Base-by-base conservation (phyloP, 2,113 vertebrate genomes). In the Anolis carolinensis region DNA sequence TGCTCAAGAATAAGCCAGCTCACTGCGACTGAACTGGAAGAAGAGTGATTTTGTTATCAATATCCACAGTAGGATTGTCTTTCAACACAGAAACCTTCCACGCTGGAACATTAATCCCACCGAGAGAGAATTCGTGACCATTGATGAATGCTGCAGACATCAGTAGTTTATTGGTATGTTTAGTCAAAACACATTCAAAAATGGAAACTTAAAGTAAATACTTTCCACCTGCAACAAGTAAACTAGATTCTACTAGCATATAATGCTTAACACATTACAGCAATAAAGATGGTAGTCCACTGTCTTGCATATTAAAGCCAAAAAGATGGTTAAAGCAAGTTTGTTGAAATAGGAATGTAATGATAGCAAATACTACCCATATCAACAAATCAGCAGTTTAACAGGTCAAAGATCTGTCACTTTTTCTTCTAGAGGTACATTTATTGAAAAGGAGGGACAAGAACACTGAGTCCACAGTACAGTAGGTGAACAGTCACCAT, bases 81-180 rank as follows among this genome's bases (percentile, higher is more conserved):
- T 62, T 65, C 23, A 27, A 34, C 10, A n/a, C 18, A 77, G 70
- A 50, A 63, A 80, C 72, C 39, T 48, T 34, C 20, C 55, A 81
- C n/a, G 27, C 50, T 55, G 23, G 20, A 79, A 90, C 67, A 89
- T 93, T 92, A 91, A 48, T 14, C 21, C 50, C 11, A 23, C 83
- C 88, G 62, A 94, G 88, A 96, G 93, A 92, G 93, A 96, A 96
- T 92, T 94, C 95, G 96, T 96, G 93, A 97, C 71, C 97, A 91
- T 88, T 92, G 93, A 91, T 96, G 95, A 97, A 95, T 95, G 95
- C 96, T 97, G 97, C 97, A 98, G 97, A 98, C 98, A 98, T 99
- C 98, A 98, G 98, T 99, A 98, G 97, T 99, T 99, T 99, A 98
- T 99, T 98, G 97, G 94, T 98, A 98, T 97, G 97, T 97, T 98